These are phyloP conservation scores for Plagiodera versicolora DNA, from an alignment of 2,888 invertebrate genomes.

Conservation along the genomic window DNA sequence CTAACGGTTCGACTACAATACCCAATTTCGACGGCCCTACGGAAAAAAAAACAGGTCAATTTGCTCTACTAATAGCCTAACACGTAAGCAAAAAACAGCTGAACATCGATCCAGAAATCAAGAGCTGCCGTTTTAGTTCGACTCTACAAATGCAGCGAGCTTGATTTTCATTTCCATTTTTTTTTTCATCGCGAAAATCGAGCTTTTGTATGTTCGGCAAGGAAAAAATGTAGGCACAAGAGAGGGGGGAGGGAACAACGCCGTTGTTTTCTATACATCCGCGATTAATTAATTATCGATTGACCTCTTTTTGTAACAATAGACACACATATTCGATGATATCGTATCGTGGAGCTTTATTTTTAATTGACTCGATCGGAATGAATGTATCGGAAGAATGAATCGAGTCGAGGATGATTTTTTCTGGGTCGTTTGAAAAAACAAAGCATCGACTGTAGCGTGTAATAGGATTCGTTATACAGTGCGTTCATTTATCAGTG, in stretches of 20 bases:
- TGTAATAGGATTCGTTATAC: no score
- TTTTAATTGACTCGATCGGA: slow-evolving; percentile 24
- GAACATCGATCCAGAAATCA: background rate
- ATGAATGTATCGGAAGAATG: slow-evolving; percentile 23
- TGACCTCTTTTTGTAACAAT: slow-evolving; percentile 22
- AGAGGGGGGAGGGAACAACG: slow-evolving; percentile 19
- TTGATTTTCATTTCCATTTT: no score
- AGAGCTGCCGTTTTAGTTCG: background rate
- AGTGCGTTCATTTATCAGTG: no score
- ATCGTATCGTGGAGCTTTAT: slow-evolving; percentile 14
- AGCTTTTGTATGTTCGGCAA: slow-evolving; percentile 18
- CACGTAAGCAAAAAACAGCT: background rate
- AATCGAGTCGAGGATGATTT: slow-evolving; percentile 20
- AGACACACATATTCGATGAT: slow-evolving; percentile 11
- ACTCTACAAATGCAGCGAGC: background rate
- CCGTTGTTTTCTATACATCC: slow-evolving; percentile 19
- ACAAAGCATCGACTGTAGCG: no score
- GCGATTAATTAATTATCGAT: slow-evolving; percentile 28
- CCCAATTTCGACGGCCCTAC: no score
- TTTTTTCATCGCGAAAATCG: slow-evolving; percentile 16
- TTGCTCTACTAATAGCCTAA: background rate
- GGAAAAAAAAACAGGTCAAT: no score
- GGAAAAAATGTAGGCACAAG: no score
- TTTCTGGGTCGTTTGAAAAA: no score
- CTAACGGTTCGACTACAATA: no score